Evolutionary conservation across 2,797 vertebrate species (phyloP).

Genomic region (Squalus acanthias): DNA sequence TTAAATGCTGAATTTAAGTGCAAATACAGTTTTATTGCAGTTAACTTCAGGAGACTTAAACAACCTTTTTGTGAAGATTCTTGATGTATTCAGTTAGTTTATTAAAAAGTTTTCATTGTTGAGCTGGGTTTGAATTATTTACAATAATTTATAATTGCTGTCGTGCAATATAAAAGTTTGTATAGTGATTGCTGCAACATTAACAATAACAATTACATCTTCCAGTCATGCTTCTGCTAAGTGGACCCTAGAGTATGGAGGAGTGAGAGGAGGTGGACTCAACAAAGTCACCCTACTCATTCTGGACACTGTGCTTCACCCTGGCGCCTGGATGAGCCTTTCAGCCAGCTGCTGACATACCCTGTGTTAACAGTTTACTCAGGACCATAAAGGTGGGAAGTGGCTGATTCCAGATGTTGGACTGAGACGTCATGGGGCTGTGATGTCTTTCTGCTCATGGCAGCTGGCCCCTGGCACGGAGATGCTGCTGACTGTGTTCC

Average conservation of each 20-base stretch:
- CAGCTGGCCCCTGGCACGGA: not conserved
- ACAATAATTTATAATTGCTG: not conserved
- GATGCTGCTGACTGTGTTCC: too few relatives aligned
- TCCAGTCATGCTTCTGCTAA: too few relatives aligned
- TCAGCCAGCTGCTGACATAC: not conserved
- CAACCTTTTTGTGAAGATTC: not conserved
- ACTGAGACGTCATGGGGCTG: not conserved
- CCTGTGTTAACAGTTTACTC: not conserved
- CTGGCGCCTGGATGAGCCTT: not conserved
- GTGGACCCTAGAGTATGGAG: too few relatives aligned
- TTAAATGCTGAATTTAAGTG: not conserved
- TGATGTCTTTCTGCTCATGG: not conserved
- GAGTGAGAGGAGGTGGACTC: too few relatives aligned
- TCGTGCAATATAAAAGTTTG: not conserved
- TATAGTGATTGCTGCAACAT: not conserved
- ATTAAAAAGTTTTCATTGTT: not conserved
- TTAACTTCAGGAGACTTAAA: not conserved
- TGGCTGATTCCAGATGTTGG: too few relatives aligned
- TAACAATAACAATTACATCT: not conserved
- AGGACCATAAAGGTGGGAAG: not conserved
- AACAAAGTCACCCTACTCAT: not conserved
- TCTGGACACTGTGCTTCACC: not conserved
- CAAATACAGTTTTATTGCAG: not conserved
- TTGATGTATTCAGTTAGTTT: not conserved
- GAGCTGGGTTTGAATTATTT: not conserved